phyloP scores from a whole-genome alignment of 2,797 vertebrate species.

The Cynopterus sphinx region DNA sequence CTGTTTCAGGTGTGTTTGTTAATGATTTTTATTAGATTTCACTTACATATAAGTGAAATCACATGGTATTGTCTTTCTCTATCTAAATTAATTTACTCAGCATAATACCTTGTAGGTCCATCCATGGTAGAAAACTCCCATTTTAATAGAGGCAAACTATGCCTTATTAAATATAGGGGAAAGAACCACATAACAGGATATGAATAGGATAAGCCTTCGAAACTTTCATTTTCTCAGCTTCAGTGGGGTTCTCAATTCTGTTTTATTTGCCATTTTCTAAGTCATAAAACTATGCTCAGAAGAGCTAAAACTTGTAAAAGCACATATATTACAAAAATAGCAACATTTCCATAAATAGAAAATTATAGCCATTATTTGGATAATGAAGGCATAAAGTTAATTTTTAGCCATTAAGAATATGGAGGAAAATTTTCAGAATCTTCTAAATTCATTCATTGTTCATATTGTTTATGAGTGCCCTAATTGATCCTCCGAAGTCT shows the following conservation, averaged over 20 bases:
- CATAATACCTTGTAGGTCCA: too few relatives aligned
- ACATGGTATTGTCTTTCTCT: too few relatives aligned
- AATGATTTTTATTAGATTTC: too few relatives aligned
- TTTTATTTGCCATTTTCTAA: too few relatives aligned
- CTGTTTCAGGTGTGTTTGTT: too few relatives aligned
- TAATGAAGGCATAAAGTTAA: background rate
- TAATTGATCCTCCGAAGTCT: background rate
- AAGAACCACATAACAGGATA: too few relatives aligned
- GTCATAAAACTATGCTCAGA: background rate
- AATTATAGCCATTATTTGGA: background rate
- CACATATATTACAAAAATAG: background rate
- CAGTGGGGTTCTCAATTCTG: too few relatives aligned
- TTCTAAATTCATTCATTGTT: background rate
- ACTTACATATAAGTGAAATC: too few relatives aligned
- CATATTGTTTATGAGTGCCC: background rate
- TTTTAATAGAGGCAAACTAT: background rate
- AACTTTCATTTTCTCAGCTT: too few relatives aligned
- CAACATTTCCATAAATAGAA: background rate
- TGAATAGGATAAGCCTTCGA: too few relatives aligned
- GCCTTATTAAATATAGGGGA: background rate
- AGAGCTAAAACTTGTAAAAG: background rate
- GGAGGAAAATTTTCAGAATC: background rate
- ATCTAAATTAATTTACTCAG: too few relatives aligned
- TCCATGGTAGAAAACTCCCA: too few relatives aligned
- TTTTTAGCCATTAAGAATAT: background rate